Conservation (phyloP, 2,797 vertebrate genomes). For the Antennarius maculatus region DNA sequence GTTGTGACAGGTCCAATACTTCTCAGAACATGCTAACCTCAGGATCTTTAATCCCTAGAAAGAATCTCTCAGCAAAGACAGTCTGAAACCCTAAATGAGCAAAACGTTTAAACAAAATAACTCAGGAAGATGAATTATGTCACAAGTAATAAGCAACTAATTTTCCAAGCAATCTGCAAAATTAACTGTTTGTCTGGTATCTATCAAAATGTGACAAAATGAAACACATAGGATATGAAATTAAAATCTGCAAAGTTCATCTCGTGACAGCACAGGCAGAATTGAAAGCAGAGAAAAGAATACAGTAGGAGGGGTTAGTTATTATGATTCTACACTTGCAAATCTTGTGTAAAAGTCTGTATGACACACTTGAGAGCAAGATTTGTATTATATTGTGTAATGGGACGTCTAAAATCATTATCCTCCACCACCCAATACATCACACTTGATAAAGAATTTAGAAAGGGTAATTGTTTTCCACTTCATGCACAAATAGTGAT, state of each 20-base stretch:
- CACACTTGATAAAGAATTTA: constrained; percentile 76
- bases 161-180: constrained; percentile 55
- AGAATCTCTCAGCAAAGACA: background rate
- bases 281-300: constrained; percentile 13
- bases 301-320: constrained; percentile 28
- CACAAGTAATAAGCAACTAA: constrained; percentile 45
- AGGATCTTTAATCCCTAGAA: constrained; percentile 18
- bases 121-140: constrained; percentile 48
- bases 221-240: constrained; percentile 38
- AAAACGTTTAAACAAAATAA: constrained; percentile 42
- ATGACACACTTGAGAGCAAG: constrained; percentile 60
- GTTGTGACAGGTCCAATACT: background rate
- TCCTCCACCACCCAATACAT: constrained; percentile 63
- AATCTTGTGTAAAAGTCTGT: constrained; percentile 42
- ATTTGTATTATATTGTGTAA: constrained; percentile 73
- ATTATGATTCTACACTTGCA: constrained; percentile 42
- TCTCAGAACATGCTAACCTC: constrained; percentile 13
- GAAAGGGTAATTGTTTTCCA: constrained; percentile 74
- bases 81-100: constrained; percentile 24
- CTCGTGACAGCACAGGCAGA: constrained; percentile 13
- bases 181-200: constrained; percentile 48
- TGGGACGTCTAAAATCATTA: constrained; percentile 74
- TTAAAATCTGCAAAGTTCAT: constrained; percentile 37
- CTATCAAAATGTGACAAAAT: constrained; percentile 59
- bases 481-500: constrained; percentile 71